A percentile compares a stretch with the other conserved stretches of the same genome.
Conservation (phyloP, 2,888 invertebrate genomes). For the Phaonia tiefii region DNA sequence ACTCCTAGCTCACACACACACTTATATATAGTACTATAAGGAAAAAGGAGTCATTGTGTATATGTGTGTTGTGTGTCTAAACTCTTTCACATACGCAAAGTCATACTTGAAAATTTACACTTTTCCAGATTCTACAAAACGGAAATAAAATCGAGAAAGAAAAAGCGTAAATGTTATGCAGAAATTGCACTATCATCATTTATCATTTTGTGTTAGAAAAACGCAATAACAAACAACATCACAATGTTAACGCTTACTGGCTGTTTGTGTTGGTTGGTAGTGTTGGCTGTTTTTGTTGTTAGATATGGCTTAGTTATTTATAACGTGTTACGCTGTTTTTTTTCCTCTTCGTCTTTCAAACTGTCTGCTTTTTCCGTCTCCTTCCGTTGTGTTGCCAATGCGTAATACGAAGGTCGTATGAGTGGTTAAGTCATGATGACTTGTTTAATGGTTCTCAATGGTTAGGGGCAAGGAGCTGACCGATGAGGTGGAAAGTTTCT, state of each 20-base stretch:
- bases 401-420: conserved; percentile 25
- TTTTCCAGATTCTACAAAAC: conserved; percentile 39
- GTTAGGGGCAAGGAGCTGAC: too few relatives aligned
- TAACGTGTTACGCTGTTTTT: conserved; percentile 43
- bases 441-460: too few relatives aligned
- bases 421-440: background rate
- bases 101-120: conserved; percentile 55
- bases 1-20: conserved; percentile 15
- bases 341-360: too few relatives aligned
- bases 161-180: conserved; percentile 58
- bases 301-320: conserved; percentile 61
- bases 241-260: background rate
- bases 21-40: background rate
- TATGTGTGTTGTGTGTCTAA: background rate
- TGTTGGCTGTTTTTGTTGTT: conserved; percentile 34
- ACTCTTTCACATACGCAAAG: conserved; percentile 4
- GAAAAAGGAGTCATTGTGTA: background rate
- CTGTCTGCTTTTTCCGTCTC: conserved; percentile 15
- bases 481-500: too few relatives aligned
- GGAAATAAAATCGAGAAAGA: conserved; percentile 37
- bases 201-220: conserved; percentile 52
- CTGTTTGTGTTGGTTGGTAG: conserved; percentile 9
- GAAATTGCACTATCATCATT: conserved; percentile 66
- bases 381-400: conserved; percentile 16
- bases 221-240: background rate